phyloP scores from a whole-genome alignment of 2,797 vertebrate genomes.

The Emydoidea blandingii region DNA sequence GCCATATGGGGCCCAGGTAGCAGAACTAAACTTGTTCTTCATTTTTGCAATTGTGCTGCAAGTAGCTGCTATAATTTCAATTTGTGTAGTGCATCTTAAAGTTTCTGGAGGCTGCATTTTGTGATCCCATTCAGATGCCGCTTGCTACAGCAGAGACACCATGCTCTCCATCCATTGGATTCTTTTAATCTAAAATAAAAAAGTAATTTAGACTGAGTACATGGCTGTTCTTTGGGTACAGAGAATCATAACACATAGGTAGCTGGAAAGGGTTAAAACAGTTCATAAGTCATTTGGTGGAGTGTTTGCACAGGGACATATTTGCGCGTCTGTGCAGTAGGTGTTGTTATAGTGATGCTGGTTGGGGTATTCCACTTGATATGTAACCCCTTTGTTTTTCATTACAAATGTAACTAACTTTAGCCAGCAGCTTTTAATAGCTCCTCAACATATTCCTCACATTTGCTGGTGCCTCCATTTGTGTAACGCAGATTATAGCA shows the following conservation, averaged over 20 bases:
- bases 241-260: background rate
- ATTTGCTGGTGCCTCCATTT: background rate
- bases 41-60: background rate
- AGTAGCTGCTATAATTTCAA: background rate
- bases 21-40: background rate
- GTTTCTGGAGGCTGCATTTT: background rate
- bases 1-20: background rate
- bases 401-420: background rate
- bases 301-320: background rate
- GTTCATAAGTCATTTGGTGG: background rate
- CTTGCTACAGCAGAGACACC: background rate
- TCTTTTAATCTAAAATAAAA: background rate
- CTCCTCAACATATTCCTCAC: background rate
- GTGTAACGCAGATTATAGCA: background rate
- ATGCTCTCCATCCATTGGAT: background rate
- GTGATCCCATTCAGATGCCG: background rate
- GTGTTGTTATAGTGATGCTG: background rate
- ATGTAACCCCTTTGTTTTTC: background rate
- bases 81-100: background rate
- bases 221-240: rapidly evolving
- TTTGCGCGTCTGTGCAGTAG: background rate
- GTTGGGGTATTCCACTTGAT: constrained; percentile 11
- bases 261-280: background rate
- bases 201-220: background rate
- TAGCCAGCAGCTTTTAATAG: constrained; percentile 24